Evolutionary conservation across 2,888 invertebrate genomes (phyloP), one percentile per base, ranked within the genome.

Genomic region (Drosophila percnosoma): DNA sequence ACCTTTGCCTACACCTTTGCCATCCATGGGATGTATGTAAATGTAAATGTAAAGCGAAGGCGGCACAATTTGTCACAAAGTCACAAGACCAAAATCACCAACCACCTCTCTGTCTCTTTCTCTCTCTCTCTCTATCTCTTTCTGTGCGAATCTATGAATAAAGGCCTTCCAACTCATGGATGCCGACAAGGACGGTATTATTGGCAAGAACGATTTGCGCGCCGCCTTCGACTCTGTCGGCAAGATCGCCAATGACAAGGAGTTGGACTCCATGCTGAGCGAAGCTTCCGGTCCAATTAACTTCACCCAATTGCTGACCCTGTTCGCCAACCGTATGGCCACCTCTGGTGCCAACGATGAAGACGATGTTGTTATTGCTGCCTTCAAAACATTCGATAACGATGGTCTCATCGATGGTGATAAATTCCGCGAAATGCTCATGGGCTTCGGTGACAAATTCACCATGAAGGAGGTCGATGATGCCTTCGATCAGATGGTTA

Each of bases 141-240:
- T 51, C 49, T 78, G 60, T 42, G 66, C 48, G 67, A 55, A 33
- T 63, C 42, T 63, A 24, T 69, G 33, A 61, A 87, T 76, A 68
- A 97, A 97, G 96, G 98, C 97, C 92, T 98, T 98, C 96, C 96
- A 96, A 94, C 96, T 98, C 91, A 98, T 98, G 97, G 98, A 98
- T 95, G 96, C 96, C 94, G 98, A 98, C 95, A 98, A 98, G 94
- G 98, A 98, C 93, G 97, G 97, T 89, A 95, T 97, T 94, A 95
- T 96, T 94, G 95, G 97, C 94, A 98, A 98, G 95, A 96, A 96
- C 94, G 98, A 98, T 94, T 95, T 98, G 92, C 96, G 97, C 93
- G 96, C 96, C 92, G 97, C 97, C 92, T 98, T 97, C 94, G 98
- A 98, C 94, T 96, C 96, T 90, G 96, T 98, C 90, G 98, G 98